Conservation (phyloP, 2,888 invertebrate species). For the Stenolophus ochropezus region DNA sequence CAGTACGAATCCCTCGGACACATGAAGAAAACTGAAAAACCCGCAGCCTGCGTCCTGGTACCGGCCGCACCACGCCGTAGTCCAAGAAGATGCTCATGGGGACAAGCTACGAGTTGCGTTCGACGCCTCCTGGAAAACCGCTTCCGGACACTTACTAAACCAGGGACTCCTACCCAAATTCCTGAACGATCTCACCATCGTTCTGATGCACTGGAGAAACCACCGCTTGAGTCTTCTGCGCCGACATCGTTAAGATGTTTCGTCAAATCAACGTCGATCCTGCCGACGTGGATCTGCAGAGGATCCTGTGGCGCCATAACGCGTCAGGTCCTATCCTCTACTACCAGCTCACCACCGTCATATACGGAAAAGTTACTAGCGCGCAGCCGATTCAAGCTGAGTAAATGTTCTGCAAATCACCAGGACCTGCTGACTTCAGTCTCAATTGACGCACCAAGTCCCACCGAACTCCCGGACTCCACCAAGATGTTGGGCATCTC, state of each 20-base stretch:
- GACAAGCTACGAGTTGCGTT: neutral
- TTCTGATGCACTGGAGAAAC: constrained; percentile 7
- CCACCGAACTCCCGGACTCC: neutral
- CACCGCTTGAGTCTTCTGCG: too few species aligned
- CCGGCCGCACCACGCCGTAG: neutral
- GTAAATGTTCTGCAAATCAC: neutral
- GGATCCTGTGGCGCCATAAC: neutral
- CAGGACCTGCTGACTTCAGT: neutral
- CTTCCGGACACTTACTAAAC: neutral
- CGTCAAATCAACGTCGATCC: constrained; percentile 40
- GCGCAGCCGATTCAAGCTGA: neutral
- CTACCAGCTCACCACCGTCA: constrained; percentile 50
- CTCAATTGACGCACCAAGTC: neutral
- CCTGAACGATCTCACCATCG: constrained; percentile 11
- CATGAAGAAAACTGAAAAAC: neutral
- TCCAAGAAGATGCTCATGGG: neutral
- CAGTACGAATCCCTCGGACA: too few species aligned
- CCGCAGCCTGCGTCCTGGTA: neutral
- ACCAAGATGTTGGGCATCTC: neutral
- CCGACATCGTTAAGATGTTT: constrained; percentile 45
- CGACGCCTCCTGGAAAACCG: neutral
- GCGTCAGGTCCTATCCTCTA: neutral
- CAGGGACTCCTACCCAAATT: neutral
- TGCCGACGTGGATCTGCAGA: neutral
- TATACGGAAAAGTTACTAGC: constrained; percentile 50